Evolutionary conservation across 2,888 invertebrate species (phyloP), one percentile per base, ranked within the genome.

Genomic region (Chrysina gloriosa): DNA sequence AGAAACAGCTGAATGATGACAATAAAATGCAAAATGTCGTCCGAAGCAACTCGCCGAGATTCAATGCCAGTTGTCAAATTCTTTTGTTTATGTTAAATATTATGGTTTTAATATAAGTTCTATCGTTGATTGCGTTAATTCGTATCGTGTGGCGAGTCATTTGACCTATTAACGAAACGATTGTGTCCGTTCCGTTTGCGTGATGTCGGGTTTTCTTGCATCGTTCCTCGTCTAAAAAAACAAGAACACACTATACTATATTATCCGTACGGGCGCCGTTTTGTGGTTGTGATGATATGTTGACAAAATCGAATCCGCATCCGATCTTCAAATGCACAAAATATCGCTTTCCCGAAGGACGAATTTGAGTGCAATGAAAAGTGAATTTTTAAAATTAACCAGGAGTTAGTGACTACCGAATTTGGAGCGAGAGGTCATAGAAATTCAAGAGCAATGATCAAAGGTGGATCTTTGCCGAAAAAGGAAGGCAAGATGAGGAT

Each of bases 401-500:
- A 73, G 66, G 72, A 72, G 71, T 69, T 72, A 68, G 69, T 72
- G 73, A 76, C 76, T 77, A 75, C 78, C 76, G 76, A 78, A 77
- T 78, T 78, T 78, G 78, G 77, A 73, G 71, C 69, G 71, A 73
- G 72, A 70, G 72, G 69, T 65, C 69, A 69, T 58, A 69, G 69
- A 72, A 76, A 73, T 65, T 65, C 69, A 69, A 75, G 79, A 78
- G 81, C 79, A 84, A 89, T 89, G 87, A 89, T 91, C 89, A 91
- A 90, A 85, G 88, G 85, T 81, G 85, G 90, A 83, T 87, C 90
- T 78, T 86, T 92, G 84, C 91, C 92, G 78, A 95, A 95, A 85
- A 95, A 95, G 86, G 95, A 95, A 86, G 92, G 92, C 87, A 97
- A 97, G 87, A 97, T 97, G 97, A 90, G 98, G 83, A 98, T 98